phyloP scores from a whole-genome alignment of 1,140 invertebrate species.

The Drosophila kurseongensis region DNA sequence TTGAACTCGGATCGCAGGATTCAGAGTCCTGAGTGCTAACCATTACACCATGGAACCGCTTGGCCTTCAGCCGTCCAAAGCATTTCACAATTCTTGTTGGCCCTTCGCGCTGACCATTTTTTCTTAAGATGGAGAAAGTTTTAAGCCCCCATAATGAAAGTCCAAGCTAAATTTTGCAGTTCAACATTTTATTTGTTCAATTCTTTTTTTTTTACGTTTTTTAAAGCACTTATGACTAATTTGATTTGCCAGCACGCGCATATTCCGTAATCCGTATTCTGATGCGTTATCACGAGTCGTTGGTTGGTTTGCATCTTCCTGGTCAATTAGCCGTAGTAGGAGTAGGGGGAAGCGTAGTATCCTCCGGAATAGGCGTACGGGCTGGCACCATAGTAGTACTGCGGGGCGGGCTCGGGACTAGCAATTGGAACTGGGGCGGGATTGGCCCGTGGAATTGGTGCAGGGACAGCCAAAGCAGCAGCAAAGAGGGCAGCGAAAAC shows the following conservation, averaged over 20 bases:
- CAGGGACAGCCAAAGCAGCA: slow-evolving; percentile 63
- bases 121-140: slow-evolving; percentile 9
- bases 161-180: slow-evolving; percentile 22
- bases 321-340: slow-evolving; percentile 69
- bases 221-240: slow-evolving; percentile 67
- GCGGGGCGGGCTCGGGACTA: slow-evolving; percentile 70
- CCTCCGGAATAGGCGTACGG: slow-evolving; percentile 73
- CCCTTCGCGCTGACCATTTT: not conserved
- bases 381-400: slow-evolving; percentile 70
- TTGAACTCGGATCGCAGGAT: slow-evolving; percentile 95
- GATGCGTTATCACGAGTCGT: slow-evolving; percentile 48
- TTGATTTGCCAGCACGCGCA: slow-evolving; percentile 64
- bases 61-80: slow-evolving; percentile 1
- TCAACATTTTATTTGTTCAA: slow-evolving; percentile 46
- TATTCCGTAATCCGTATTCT: slow-evolving; percentile 51
- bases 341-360: slow-evolving; percentile 73
- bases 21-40: slow-evolving; percentile 96
- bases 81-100: not conserved
- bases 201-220: slow-evolving; percentile 59
- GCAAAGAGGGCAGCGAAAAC: slow-evolving; percentile 77
- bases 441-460: slow-evolving; percentile 61
- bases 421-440: slow-evolving; percentile 65
- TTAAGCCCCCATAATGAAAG: slow-evolving; percentile 3
- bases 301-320: slow-evolving; percentile 14
- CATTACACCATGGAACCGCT: slow-evolving; percentile 92